Evolutionary conservation across 2,888 invertebrate species (phyloP).

Genomic region (Epistrophella euchroma): DNA sequence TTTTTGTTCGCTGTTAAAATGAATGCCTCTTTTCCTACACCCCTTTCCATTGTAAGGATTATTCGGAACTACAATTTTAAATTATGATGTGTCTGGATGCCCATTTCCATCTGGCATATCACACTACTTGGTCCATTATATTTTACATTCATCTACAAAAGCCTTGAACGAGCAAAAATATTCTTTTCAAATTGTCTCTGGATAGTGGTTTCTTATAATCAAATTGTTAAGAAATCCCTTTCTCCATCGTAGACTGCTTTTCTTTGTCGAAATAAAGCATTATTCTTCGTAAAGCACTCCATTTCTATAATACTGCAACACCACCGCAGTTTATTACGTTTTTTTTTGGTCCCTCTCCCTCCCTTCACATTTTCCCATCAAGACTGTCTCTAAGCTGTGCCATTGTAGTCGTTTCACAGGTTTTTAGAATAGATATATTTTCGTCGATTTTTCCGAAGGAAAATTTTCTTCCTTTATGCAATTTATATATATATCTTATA

Average conservation of each 20-base stretch:
- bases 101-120: not conserved
- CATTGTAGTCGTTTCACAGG: slow-evolving; percentile 22
- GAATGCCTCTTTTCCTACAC: not conserved
- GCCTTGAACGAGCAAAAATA: not conserved
- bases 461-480: slow-evolving; percentile 28
- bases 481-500: slow-evolving; percentile 20
- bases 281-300: slow-evolving; percentile 24
- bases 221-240: slow-evolving; percentile 42
- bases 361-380: not conserved
- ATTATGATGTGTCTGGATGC: slow-evolving; percentile 1
- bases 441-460: not conserved
- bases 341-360: not conserved
- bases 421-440: slow-evolving; percentile 14
- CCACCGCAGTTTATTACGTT: slow-evolving; percentile 63
- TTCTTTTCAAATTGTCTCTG: slow-evolving; percentile 16
- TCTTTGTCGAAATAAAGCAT: slow-evolving; percentile 30
- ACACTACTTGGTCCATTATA: not conserved
- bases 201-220: slow-evolving; percentile 48
- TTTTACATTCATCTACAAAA: slow-evolving; percentile 4
- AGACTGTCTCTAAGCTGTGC: slow-evolving; percentile 3
- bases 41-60: not conserved
- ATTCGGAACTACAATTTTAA: not conserved
- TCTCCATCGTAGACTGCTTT: not conserved
- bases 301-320: slow-evolving; percentile 39
- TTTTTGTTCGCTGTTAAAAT: not conserved